These are phyloP conservation scores for Aspidiotus rigidus DNA, from an alignment of 2,888 invertebrate genomes.

Conservation along the genomic window DNA sequence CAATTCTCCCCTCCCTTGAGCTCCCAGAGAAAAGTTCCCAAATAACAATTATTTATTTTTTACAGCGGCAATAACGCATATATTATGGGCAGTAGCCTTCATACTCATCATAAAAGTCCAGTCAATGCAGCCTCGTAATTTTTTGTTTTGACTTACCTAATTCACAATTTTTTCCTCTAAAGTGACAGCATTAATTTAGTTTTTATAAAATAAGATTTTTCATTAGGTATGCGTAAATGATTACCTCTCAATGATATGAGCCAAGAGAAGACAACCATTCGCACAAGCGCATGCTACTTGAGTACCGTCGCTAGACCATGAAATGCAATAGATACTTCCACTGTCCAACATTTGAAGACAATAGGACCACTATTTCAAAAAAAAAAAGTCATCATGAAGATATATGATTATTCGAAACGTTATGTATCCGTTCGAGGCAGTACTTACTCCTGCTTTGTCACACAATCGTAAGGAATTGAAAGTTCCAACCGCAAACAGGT, in stretches of 20 bases:
- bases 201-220: neutral
- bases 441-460: conserved; percentile 79
- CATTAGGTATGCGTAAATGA: conserved; percentile 15
- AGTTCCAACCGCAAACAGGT: conserved; percentile 83
- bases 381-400: too few relatives aligned
- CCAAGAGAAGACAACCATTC: conserved; percentile 80
- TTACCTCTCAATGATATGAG: conserved; percentile 78
- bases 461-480: conserved; percentile 87
- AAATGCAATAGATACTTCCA: conserved; percentile 79
- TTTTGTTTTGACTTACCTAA: neutral
- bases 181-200: neutral
- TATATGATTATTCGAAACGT: neutral
- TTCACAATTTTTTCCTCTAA: neutral
- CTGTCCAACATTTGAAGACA: conserved; percentile 78
- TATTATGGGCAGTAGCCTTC: too few relatives aligned
- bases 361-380: conserved; percentile 73
- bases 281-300: conserved; percentile 93
- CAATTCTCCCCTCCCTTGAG: too few relatives aligned
- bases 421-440: neutral
- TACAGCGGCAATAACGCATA: too few relatives aligned
- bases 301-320: conserved; percentile 94
- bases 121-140: too few relatives aligned
- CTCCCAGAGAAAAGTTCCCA: too few relatives aligned
- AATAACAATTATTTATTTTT: too few relatives aligned
- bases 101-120: too few relatives aligned